phyloP scores from a whole-genome alignment of 2,888 invertebrate genomes.

The Polydesmus complanatus region DNA sequence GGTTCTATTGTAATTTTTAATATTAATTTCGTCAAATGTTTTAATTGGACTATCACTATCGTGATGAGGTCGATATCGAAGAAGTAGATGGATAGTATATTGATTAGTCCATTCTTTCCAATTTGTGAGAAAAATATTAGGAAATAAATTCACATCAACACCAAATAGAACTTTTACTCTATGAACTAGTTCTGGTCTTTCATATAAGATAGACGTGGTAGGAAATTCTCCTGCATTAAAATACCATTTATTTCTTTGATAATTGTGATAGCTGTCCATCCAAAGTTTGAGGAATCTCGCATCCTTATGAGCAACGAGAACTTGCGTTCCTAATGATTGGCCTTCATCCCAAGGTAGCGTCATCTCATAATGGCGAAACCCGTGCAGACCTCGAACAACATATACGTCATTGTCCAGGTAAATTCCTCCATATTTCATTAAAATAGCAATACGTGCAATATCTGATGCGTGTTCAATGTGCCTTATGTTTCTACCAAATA shows the following conservation, averaged over 20 bases:
- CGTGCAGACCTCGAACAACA: constrained; percentile 29
- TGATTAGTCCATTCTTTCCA: constrained; percentile 28
- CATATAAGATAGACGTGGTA: constrained; percentile 28
- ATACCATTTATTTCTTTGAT: constrained; percentile 31
- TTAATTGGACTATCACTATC: constrained; percentile 14
- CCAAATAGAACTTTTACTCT: constrained; percentile 30
- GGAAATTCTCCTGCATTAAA: constrained; percentile 33
- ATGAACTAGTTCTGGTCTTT: constrained; percentile 29
- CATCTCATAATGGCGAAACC: constrained; percentile 30
- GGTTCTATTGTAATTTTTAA: constrained; percentile 22
- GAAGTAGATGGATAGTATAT: constrained; percentile 30
- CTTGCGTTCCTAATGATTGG: constrained; percentile 29
- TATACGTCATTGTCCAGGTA: constrained; percentile 31
- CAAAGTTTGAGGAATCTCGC: constrained; percentile 30
- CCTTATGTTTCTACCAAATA: constrained; percentile 31
- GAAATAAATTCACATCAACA: constrained; percentile 30
- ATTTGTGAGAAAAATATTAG: constrained; percentile 25
- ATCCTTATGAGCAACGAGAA: constrained; percentile 30
- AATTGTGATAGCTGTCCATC: constrained; percentile 30
- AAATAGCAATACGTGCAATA: constrained; percentile 29
- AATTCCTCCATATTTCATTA: constrained; percentile 31
- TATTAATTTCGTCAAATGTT: constrained; percentile 23
- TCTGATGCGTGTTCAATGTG: constrained; percentile 32
- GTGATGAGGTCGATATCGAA: constrained; percentile 27
- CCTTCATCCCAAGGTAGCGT: constrained; percentile 30